Percentiles rank a stretch among this genome's conserved stretches.
Evolutionary conservation across 2,797 vertebrate species (phyloP).

Genomic region (Lagodon rhomboides): DNA sequence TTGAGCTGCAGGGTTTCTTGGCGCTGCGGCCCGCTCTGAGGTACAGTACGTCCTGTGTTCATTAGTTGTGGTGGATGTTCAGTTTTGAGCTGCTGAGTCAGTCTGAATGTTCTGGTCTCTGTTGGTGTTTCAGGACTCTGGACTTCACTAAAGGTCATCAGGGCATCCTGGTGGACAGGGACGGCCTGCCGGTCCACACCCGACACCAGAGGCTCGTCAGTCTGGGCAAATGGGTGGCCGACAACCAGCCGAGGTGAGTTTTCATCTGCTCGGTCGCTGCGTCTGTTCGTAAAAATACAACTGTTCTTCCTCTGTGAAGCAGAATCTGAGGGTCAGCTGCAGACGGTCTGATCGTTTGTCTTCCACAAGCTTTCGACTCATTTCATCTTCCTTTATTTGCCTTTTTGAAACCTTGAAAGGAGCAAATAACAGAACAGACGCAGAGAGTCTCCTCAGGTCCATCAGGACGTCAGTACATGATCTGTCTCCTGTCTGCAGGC

Average conservation of each 20-base stretch:
- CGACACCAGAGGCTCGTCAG: constrained; percentile 92
- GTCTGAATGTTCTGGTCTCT: background rate
- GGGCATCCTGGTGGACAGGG: constrained; percentile 92
- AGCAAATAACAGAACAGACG: background rate
- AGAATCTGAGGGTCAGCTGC: no score
- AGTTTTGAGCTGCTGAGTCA: background rate
- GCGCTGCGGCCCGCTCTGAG: constrained; percentile 96
- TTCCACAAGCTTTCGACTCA: no score
- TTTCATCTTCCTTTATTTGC: no score
- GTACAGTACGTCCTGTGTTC: constrained; percentile 67
- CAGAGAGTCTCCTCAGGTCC: background rate
- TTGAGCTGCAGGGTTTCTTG: constrained; percentile 98
- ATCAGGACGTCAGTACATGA: background rate
- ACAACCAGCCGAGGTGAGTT: constrained; percentile 92
- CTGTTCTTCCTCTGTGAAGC: no score
- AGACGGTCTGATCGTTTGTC: no score
- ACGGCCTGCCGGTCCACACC: constrained; percentile 87
- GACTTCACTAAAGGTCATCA: constrained; percentile 99
- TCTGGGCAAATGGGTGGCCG: constrained; percentile 95
- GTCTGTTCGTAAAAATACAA: background rate
- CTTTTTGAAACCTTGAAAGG: background rate
- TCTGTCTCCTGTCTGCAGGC: constrained; percentile 79
- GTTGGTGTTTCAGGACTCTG: constrained; percentile 87
- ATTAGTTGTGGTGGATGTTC: background rate
- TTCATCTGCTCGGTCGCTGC: background rate